These are phyloP conservation scores for Poeciliopsis infans DNA, from an alignment of 2,797 vertebrate genomes.

Conservation along the genomic window DNA sequence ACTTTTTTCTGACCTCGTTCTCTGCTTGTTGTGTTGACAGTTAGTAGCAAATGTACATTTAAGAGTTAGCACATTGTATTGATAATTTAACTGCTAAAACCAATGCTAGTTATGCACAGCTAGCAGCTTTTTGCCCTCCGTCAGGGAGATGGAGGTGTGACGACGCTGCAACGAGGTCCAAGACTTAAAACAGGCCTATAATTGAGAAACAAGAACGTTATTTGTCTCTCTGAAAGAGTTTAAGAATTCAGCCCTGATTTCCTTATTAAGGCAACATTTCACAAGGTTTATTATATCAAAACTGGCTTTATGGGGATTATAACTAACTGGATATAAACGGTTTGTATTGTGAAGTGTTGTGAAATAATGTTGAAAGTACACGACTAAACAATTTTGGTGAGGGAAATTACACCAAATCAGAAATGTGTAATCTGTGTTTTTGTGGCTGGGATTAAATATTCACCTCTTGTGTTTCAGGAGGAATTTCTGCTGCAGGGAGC, in stretches of 20 bases:
- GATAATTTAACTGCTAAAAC: too few species aligned
- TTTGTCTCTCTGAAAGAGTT: background rate
- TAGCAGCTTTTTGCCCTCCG: too few species aligned
- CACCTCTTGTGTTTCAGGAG: constrained; percentile 31
- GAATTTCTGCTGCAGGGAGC: constrained; percentile 20
- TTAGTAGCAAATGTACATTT: too few species aligned
- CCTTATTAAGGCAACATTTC: background rate
- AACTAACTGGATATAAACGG: background rate
- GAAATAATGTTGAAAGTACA: background rate
- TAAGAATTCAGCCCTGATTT: background rate
- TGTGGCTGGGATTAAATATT: background rate
- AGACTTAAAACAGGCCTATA: too few species aligned
- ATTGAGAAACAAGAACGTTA: background rate
- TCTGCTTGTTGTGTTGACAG: too few species aligned
- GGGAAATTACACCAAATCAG: background rate
- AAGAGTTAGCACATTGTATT: too few species aligned
- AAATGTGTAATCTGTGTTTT: background rate
- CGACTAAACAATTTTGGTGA: background rate
- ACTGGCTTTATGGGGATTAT: background rate
- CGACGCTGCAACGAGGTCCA: too few species aligned
- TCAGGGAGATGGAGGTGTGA: too few species aligned
- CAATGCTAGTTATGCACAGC: too few species aligned
- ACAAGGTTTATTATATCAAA: background rate
- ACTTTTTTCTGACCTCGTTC: too few species aligned
- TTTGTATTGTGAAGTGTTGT: background rate